Conservation (phyloP, 53 echinoderm and acorn worm species). For the Echinarachnius parma region DNA sequence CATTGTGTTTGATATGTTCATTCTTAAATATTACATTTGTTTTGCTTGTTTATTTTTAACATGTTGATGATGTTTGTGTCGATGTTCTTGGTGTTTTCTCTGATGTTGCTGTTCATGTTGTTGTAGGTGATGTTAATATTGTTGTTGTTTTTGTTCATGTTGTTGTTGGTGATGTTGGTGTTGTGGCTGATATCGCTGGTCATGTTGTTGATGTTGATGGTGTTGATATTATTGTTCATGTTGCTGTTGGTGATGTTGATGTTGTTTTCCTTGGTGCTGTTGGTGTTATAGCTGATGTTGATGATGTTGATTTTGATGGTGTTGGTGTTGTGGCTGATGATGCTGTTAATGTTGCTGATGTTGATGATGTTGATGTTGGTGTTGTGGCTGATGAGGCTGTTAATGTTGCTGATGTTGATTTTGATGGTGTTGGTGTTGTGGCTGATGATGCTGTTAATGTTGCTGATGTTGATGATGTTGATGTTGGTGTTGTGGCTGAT, state of each 20-base stretch:
- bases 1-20: too few relatives aligned
- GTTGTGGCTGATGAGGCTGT: background rate
- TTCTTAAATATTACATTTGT: too few relatives aligned
- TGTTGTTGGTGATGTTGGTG: background rate
- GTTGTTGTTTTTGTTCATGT: background rate
- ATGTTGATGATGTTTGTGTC: background rate
- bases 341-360: background rate
- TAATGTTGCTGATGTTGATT: background rate
- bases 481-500: background rate
- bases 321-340: too few relatives aligned
- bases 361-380: background rate
- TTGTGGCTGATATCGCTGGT: background rate
- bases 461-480: too few relatives aligned
- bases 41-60: too few relatives aligned
- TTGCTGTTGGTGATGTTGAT: constrained; percentile 16
- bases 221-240: background rate
- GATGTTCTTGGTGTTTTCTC: background rate
- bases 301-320: constrained; percentile 12
- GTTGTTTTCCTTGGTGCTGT: too few relatives aligned
- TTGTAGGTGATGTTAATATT: background rate
- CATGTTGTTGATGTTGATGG: background rate
- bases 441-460: background rate
- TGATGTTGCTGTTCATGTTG: background rate
- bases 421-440: background rate
- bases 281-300: too few relatives aligned